Evolutionary conservation across 2,888 invertebrate genomes (phyloP), one percentile per base, ranked within the genome.

Genomic region (Tachystola acroxantha): DNA sequence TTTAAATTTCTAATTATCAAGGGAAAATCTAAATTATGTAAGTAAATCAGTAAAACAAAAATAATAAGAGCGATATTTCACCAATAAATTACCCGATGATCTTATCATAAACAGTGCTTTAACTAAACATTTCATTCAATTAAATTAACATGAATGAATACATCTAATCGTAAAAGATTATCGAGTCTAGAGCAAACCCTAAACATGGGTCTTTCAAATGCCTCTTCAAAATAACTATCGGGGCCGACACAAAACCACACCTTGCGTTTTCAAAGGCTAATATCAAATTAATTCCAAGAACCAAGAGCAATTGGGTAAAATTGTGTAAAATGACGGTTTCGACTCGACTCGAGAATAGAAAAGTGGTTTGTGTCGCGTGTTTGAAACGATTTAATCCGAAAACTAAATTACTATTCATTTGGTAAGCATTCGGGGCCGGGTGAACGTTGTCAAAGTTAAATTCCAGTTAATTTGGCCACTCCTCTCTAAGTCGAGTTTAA

Each of bases 291-390:
- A 85, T 86, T 85, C 86, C 66, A 50, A 75, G 86, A 86, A 86
- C 75, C 58, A 69, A 76, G 77, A 82, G 84, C 82, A 77, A 84
- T 84, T 80, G 80, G 75, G 79, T 85, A 80, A 84, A 86, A 85
- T 86, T 84, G 84, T 81, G 81, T 85, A 82, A 85, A 86, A 86
- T 85, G 85, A 84, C 75, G 81, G 85, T 77, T 79, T 72, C 59
- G 72, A 78, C 63, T 74, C 73, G 66, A 74, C 60, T 77, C 54
- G 62, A 74, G 79, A 82, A 85, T 85, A 86, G 86, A 81, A 85
- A 85, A 85, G 86, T 82, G 84, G 84, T 73, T 75, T 60, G 72
- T 86, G 86, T 86, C 86, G 86, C 86, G 86, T 86, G 86, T 84
- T 82, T 57, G 54, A 53, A 85, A 78, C 85, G 81, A 85, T 86